Conservation (phyloP, 1,140 invertebrate species). For the Conus ventricosus region DNA sequence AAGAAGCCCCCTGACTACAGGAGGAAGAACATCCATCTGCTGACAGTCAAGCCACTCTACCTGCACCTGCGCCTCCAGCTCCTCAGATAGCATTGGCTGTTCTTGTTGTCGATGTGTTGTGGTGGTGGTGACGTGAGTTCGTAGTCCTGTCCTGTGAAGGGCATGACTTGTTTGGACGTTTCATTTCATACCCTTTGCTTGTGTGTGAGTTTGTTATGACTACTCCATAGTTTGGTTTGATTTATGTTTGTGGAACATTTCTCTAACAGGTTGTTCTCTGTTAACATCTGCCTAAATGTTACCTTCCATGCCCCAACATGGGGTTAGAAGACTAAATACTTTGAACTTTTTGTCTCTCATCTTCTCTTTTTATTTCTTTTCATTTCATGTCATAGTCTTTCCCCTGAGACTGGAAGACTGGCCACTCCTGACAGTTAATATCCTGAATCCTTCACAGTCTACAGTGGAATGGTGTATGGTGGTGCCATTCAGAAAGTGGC, state of each 20-base stretch:
- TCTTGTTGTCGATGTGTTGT: neutral
- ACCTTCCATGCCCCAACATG: too few species aligned
- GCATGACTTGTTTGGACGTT: neutral
- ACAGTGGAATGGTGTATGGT: too few species aligned
- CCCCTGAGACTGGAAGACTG: too few species aligned
- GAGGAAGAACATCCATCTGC: slow-evolving; percentile 62
- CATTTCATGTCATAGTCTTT: too few species aligned
- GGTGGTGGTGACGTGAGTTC: neutral
- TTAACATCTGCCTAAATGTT: too few species aligned
- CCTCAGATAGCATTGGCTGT: slow-evolving; percentile 8
- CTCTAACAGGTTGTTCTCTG: neutral
- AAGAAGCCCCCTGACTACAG: slow-evolving; percentile 69
- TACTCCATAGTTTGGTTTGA: neutral
- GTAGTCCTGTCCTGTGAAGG: neutral
- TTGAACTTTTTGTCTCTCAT: too few species aligned
- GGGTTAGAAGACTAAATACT: too few species aligned
- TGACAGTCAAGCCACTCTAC: slow-evolving; percentile 69
- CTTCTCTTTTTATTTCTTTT: too few species aligned
- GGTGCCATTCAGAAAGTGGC: too few species aligned
- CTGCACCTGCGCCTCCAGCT: slow-evolving; percentile 62
- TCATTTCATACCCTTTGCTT: neutral
- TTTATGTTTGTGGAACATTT: neutral
- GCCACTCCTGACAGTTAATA: too few species aligned
- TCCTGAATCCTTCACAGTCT: too few species aligned
- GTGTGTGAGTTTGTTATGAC: neutral